Percentiles rank a stretch among this genome's conserved stretches.
Evolutionary conservation across 2,797 vertebrate genomes (phyloP).

Genomic region (Chaenodraco wilsoni): DNA sequence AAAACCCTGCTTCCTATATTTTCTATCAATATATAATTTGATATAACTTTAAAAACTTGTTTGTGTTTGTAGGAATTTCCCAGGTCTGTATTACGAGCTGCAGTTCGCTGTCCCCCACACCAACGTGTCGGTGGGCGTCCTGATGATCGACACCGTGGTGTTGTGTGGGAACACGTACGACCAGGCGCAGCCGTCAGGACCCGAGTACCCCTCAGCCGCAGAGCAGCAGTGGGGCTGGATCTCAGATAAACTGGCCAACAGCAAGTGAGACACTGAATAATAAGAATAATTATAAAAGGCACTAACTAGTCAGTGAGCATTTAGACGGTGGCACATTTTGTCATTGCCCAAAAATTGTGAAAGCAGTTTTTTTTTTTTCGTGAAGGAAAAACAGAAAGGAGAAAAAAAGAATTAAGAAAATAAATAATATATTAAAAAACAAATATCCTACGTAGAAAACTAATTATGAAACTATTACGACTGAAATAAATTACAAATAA

Average conservation of each 20-base stretch:
- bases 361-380: no score
- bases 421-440: no score
- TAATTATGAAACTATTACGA: no score
- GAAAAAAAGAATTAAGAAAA: no score
- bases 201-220: conserved; percentile 56
- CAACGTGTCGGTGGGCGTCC: conserved; percentile 63
- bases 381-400: no score
- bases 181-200: conserved; percentile 55
- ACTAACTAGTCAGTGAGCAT: no score
- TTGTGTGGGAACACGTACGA: neutral
- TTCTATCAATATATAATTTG: neutral
- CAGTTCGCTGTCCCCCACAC: conserved; percentile 61
- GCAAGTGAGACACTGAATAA: conserved; percentile 32
- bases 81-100: conserved; percentile 74
- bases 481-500: no score
- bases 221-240: conserved; percentile 76
- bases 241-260: conserved; percentile 54
- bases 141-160: conserved; percentile 78
- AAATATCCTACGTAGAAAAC: no score
- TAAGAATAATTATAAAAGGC: no score
- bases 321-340: no score
- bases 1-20: neutral
- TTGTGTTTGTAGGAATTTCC: conserved; percentile 69
- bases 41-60: neutral
- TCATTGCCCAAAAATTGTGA: no score